Percentiles rank a stretch among this genome's conserved stretches.
Conservation (phyloP, 2,113 vertebrate genomes). For the Callaeas wilsoni region DNA sequence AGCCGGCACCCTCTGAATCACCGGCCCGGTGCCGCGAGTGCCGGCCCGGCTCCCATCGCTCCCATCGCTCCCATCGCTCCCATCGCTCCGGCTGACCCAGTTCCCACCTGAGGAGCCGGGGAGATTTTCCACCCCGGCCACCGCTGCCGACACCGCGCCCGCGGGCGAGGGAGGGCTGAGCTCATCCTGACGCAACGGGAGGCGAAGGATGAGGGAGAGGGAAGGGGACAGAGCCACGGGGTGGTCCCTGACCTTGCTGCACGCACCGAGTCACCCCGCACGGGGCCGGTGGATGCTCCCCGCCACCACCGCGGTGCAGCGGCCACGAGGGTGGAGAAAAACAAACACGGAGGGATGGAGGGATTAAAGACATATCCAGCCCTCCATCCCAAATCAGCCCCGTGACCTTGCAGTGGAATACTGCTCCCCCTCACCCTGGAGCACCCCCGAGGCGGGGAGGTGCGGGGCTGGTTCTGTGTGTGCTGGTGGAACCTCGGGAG, state of each 20-base stretch:
- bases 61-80: neutral
- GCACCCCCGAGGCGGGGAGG: neutral
- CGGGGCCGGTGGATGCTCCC: neutral
- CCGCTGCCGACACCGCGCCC: neutral
- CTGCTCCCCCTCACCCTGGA: neutral
- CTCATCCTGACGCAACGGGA: neutral
- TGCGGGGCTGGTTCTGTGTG: fast-evolving
- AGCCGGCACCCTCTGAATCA: slow-evolving; percentile 6
- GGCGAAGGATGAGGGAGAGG: neutral
- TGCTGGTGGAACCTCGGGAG: neutral
- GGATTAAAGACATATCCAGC: neutral
- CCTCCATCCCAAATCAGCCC: neutral
- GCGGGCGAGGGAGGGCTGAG: neutral
- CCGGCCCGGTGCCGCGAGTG: neutral
- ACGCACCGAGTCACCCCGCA: fast-evolving
- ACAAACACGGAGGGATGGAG: neutral
- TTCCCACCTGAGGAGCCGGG: neutral
- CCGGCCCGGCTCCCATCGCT: neutral
- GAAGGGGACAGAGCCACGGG: neutral
- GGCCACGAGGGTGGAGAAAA: neutral
- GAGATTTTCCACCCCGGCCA: neutral
- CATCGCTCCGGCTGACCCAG: neutral
- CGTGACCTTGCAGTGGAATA: fast-evolving
- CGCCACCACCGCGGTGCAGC: neutral
- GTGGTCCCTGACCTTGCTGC: neutral